phyloP scores from a whole-genome alignment of 37 sponge, comb jelly and placozoan species.

The Beroe ovata region DNA sequence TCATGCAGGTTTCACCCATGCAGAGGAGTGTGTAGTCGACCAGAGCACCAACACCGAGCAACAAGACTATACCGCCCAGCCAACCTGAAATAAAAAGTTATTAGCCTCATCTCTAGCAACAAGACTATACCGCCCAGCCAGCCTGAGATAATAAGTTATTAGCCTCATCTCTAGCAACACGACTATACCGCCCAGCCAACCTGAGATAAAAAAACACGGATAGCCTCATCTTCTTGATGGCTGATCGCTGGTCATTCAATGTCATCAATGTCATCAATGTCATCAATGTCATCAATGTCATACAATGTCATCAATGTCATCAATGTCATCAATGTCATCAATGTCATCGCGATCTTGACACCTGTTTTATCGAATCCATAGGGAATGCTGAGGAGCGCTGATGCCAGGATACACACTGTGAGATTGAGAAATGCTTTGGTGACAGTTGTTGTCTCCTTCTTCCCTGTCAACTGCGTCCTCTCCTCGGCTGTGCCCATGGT shows the following conservation, averaged over 20 bases:
- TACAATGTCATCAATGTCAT: too few relatives aligned
- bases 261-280: too few relatives aligned
- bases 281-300: too few relatives aligned
- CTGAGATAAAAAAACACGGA: too few relatives aligned
- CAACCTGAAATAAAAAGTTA: slow-evolving; percentile 65
- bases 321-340: too few relatives aligned
- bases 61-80: slow-evolving; percentile 1
- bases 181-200: slow-evolving; percentile 26
- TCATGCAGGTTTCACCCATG: slow-evolving; percentile 60
- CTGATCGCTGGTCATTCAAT: too few relatives aligned
- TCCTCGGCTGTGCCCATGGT: neutral
- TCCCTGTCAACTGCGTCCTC: neutral
- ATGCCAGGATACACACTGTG: slow-evolving; percentile 40
- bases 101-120: too few relatives aligned
- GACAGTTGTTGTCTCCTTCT: slow-evolving; percentile 21
- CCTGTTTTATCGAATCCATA: slow-evolving; percentile 60
- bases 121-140: slow-evolving; percentile 22
- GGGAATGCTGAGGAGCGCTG: slow-evolving; percentile 54
- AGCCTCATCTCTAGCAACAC: too few relatives aligned
- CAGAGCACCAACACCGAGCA: neutral
- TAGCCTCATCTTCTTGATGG: too few relatives aligned
- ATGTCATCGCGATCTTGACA: neutral
- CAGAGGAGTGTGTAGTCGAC: slow-evolving; percentile 53
- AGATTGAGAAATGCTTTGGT: slow-evolving; percentile 37
- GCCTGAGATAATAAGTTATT: too few relatives aligned